phyloP scores from a whole-genome alignment of 2,113 vertebrate genomes.

The Pungitius pungitius region DNA sequence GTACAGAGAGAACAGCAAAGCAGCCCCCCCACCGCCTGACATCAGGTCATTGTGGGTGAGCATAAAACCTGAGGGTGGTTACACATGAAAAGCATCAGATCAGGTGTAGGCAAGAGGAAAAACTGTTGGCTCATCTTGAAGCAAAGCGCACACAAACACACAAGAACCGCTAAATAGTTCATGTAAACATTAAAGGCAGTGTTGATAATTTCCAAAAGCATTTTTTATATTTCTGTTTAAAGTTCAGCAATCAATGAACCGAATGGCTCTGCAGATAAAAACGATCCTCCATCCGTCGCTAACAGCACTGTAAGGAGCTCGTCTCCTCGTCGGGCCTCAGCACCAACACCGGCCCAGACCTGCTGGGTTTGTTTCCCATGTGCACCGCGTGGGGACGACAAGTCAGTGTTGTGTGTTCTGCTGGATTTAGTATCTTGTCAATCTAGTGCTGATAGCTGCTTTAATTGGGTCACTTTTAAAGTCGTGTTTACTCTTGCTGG shows the following conservation, averaged over 20 bases:
- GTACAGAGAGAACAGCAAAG: slow-evolving; percentile 10
- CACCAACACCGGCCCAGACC: not conserved
- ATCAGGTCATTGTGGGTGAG: slow-evolving; percentile 14
- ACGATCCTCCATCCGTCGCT: not conserved
- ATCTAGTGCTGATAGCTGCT: not conserved
- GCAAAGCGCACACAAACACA: not conserved
- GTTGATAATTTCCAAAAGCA: not conserved
- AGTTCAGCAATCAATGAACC: not conserved
- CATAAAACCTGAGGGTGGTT: not conserved
- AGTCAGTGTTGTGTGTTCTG: not conserved
- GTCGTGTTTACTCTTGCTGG: not conserved
- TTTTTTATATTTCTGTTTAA: not conserved
- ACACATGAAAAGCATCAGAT: not conserved
- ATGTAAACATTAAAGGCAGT: slow-evolving; percentile 1
- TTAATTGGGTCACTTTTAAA: not conserved
- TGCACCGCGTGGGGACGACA: not conserved
- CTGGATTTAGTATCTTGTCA: not conserved
- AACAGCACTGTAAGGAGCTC: not conserved
- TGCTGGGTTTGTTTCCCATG: not conserved
- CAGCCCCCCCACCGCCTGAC: slow-evolving; percentile 17
- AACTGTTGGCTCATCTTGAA: not conserved
- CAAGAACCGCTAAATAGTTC: not conserved
- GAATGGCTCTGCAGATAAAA: not conserved
- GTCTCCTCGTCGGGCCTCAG: not conserved
- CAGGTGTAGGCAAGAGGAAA: not conserved